Base-by-base conservation (phyloP, 2,888 invertebrate genomes). In the Cheilosia urbana region DNA sequence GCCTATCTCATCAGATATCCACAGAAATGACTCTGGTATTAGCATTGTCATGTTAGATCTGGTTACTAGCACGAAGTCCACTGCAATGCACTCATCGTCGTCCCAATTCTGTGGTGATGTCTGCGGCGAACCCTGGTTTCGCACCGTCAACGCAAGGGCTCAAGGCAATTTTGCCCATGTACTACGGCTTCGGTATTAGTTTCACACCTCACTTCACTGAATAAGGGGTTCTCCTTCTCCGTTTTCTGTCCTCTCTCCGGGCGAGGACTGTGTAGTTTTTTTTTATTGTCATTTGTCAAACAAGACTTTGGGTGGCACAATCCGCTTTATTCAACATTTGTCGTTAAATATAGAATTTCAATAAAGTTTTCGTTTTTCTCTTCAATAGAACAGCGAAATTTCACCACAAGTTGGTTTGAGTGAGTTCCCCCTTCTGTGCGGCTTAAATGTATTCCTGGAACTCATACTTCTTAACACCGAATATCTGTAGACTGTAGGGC, bases 111-210 rank as follows among this genome's bases (percentile, higher is more conserved):
- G 51, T 21, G 68, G 58, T 68, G 51, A 19, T 63, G 78, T 71
- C 57, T 78, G 78, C 21, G 78, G 71, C 42, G 13, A 69, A 11
- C 53, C 53, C 42, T 62, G 4, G 15, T 30, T 76, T 11, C 37
- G 47, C 53, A 47, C 45, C 17, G 42, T 53, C 40, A 37, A 42
- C 19, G n/a, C 21, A 53, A 34, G 24, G 62, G 47, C 19, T 40
- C n/a, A 63, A 55, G 51, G 47, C 62, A 62, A 71, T 17, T 53
- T 21, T 24, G 24, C 4, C 17, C 11, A n/a, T 53, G 21, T 58
- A 51, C 73, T 75, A 84, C 40, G 84, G 84, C 84, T 84, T 84
- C 84, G n/a, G 72, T 73, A 75, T 80, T 65, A 40, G 19, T 75
- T 80, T 71, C 80, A 80, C 58, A 62, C 47, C 34, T 55, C 69